A percentile compares a stretch with the other conserved stretches of the same genome.
These are phyloP conservation scores for Cactoblastis cactorum DNA, from an alignment of 2,888 invertebrate genomes.

Conservation along the genomic window DNA sequence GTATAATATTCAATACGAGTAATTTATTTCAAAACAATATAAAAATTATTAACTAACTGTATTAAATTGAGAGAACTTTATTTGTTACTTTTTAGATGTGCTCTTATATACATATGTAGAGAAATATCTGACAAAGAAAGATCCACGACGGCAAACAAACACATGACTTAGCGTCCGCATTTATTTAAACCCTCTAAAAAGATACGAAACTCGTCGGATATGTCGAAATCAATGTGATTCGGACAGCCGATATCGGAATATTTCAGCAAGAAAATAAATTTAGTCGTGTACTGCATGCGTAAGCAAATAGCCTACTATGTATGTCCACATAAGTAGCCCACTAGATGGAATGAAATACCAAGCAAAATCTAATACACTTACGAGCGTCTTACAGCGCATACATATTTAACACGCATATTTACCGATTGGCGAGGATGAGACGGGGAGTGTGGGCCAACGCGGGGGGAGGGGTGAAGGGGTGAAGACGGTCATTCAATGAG, in stretches of 20 bases:
- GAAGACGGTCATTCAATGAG: constrained; percentile 79
- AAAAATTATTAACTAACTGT: no score
- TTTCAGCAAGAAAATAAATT: constrained; percentile 38
- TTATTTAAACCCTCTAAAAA: background rate
- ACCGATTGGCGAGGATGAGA: constrained; percentile 75
- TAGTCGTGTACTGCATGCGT: constrained; percentile 41
- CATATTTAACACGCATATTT: constrained; percentile 80
- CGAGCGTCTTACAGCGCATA: constrained; percentile 74
- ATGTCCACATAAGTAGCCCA: constrained; percentile 45
- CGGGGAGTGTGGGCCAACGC: constrained; percentile 39
- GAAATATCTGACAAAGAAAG: no score
- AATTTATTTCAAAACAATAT: no score
- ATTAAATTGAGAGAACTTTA: no score
- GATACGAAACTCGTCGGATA: background rate
- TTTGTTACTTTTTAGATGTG: no score
- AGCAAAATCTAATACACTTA: constrained; percentile 78
- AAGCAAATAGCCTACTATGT: constrained; percentile 45
- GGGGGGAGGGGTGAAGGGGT: constrained; percentile 44
- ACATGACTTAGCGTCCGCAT: no score
- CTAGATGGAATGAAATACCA: constrained; percentile 75
- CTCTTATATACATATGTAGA: no score
- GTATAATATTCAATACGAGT: no score
- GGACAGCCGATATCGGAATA: constrained; percentile 3
- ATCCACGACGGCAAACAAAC: no score
- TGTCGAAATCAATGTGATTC: constrained; percentile 1